phyloP scores from a whole-genome alignment of 2,888 invertebrate species.

The Eubasilissa splendida region DNA sequence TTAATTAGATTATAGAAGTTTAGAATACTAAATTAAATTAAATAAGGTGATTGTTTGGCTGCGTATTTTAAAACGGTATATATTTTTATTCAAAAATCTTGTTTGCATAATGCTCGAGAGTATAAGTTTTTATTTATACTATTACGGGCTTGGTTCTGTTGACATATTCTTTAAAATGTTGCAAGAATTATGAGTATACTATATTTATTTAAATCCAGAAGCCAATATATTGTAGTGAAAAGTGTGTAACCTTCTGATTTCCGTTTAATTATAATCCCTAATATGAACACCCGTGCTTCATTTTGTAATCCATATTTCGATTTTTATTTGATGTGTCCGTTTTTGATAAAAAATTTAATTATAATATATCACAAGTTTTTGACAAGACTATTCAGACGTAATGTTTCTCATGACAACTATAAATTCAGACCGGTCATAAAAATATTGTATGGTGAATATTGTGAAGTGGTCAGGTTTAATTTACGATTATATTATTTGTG shows the following conservation, averaged over 20 bases:
- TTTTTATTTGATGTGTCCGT: neutral
- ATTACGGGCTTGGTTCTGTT: slow-evolving; percentile 37
- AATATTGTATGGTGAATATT: too few relatives aligned
- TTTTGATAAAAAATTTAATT: neutral
- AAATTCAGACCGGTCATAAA: too few relatives aligned
- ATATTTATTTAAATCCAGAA: too few relatives aligned
- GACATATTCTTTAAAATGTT: slow-evolving; percentile 31
- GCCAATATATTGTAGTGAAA: too few relatives aligned
- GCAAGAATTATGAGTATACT: neutral
- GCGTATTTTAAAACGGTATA: neutral
- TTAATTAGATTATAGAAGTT: slow-evolving; percentile 26
- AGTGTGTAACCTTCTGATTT: too few relatives aligned
- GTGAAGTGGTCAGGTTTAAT: too few relatives aligned
- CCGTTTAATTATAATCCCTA: neutral
- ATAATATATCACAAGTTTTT: slow-evolving; percentile 5
- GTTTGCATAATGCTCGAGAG: slow-evolving; percentile 5
- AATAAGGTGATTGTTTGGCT: neutral
- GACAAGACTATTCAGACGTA: neutral
- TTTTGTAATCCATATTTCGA: slow-evolving; percentile 1
- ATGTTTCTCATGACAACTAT: too few relatives aligned
- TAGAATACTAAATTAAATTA: slow-evolving; percentile 10
- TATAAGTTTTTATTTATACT: slow-evolving; percentile 22
- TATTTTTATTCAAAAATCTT: neutral
- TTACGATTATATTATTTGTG: too few relatives aligned
- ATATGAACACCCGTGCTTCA: neutral